Evolutionary conservation across 1,140 invertebrate species (phyloP).

Genomic region (Neuroterus valhalla): DNA sequence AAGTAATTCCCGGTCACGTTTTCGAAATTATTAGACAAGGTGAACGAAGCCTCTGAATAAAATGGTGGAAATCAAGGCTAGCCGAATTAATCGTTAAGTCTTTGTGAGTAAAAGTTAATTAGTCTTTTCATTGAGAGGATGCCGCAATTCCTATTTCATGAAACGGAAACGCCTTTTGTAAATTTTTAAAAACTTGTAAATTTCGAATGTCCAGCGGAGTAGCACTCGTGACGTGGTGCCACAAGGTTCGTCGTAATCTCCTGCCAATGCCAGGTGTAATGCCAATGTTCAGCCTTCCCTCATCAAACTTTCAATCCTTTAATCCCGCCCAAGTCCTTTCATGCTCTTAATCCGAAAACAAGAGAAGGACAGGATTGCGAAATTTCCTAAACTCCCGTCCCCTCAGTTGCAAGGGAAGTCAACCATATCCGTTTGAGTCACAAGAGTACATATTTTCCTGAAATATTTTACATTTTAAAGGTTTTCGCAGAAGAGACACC

Average conservation of each 20-base stretch:
- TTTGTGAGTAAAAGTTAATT: slow-evolving; percentile 3
- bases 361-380: not conserved
- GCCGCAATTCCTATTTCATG: not conserved
- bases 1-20: no score
- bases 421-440: not conserved
- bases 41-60: not conserved
- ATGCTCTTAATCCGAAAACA: slow-evolving; percentile 9
- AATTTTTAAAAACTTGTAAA: slow-evolving; percentile 19
- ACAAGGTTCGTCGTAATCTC: not conserved
- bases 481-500: no score
- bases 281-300: not conserved
- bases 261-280: not conserved
- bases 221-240: not conserved
- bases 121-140: not conserved
- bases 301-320: slow-evolving; percentile 21
- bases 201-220: slow-evolving; percentile 3
- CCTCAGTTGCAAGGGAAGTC: not conserved
- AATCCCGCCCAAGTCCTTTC: slow-evolving; percentile 1
- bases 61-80: not conserved
- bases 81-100: not conserved
- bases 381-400: not conserved
- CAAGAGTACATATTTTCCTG: not conserved
- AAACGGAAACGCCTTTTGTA: not conserved
- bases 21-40: not conserved
- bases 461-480: not conserved